A percentile compares a stretch with the other conserved stretches of the same genome.
Conservation (phyloP, 1,140 invertebrate genomes). For the Matsumurasca onukii region DNA sequence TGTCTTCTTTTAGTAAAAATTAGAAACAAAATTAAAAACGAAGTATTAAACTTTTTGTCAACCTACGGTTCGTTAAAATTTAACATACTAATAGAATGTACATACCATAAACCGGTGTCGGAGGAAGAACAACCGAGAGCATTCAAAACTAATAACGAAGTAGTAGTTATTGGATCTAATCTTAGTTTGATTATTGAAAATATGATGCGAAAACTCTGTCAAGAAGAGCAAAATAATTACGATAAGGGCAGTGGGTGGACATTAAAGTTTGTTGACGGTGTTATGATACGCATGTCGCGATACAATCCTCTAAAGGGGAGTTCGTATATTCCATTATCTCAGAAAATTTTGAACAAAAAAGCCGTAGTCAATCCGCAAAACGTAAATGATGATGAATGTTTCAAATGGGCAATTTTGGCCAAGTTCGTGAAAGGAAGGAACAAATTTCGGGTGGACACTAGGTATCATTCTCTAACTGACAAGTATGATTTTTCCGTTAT, state of each 20-base stretch:
- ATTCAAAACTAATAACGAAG: neutral
- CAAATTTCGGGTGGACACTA: neutral
- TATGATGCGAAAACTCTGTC: neutral
- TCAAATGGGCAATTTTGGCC: conserved; percentile 13
- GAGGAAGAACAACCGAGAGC: too few relatives aligned
- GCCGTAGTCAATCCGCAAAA: conserved; percentile 16
- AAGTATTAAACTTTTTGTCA: neutral
- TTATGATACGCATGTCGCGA: neutral
- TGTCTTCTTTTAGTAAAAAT: too few relatives aligned
- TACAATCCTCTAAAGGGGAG: neutral
- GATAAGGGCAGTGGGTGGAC: conserved; percentile 15
- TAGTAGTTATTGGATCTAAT: too few relatives aligned
- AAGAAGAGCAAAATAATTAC: too few relatives aligned
- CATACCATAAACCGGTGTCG: neutral
- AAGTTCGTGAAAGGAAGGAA: neutral
- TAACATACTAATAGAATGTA: conserved; percentile 1
- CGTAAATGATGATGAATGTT: neutral
- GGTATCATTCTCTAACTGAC: neutral
- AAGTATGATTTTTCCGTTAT: neutral
- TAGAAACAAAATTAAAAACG: neutral
- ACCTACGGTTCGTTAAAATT: too few relatives aligned
- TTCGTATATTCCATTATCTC: neutral
- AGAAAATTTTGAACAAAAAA: neutral
- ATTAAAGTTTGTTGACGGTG: neutral
- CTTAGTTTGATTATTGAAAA: neutral